phyloP scores from a whole-genome alignment of 1,140 invertebrate genomes.

The Drosophila mauritiana region DNA sequence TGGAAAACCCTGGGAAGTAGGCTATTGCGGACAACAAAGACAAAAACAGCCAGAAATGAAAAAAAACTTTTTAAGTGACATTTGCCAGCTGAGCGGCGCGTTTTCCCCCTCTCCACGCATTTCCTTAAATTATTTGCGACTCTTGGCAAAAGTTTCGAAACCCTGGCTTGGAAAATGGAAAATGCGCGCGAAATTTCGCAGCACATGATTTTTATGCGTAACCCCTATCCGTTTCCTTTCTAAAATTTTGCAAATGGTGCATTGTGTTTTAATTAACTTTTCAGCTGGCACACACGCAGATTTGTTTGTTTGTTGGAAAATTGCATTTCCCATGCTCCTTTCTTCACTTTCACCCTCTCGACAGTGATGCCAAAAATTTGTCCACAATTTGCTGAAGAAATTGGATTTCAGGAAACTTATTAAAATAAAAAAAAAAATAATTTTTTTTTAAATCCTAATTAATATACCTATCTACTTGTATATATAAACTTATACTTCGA shows the following conservation, averaged over 20 bases:
- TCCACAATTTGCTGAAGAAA: not conserved
- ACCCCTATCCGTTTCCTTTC: not conserved
- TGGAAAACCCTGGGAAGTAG: not conserved
- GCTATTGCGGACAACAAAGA: not conserved
- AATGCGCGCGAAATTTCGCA: conserved; percentile 4
- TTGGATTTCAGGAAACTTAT: no score
- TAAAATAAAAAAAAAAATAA: no score
- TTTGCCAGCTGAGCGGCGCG: conserved; percentile 16
- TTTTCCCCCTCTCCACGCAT: not conserved
- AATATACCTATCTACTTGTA: no score
- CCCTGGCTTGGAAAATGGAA: not conserved
- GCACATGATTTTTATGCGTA: not conserved
- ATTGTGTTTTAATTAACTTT: conserved; percentile 66
- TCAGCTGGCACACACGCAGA: not conserved
- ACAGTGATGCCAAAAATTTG: not conserved
- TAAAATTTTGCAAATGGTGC: conserved; percentile 4
- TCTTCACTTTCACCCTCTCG: not conserved
- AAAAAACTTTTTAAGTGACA: conserved; percentile 27
- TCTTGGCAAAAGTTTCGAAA: conserved; percentile 8
- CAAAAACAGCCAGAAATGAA: conserved; percentile 6
- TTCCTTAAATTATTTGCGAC: conserved; percentile 6
- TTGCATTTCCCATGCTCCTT: not conserved
- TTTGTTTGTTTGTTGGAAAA: conserved; percentile 4
- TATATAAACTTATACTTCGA: no score
- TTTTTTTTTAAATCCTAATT: no score